Percentiles rank a stretch among this genome's conserved stretches.
Evolutionary conservation across 2,797 vertebrate genomes (phyloP).

Genomic region (Enteromius paludinosus): DNA sequence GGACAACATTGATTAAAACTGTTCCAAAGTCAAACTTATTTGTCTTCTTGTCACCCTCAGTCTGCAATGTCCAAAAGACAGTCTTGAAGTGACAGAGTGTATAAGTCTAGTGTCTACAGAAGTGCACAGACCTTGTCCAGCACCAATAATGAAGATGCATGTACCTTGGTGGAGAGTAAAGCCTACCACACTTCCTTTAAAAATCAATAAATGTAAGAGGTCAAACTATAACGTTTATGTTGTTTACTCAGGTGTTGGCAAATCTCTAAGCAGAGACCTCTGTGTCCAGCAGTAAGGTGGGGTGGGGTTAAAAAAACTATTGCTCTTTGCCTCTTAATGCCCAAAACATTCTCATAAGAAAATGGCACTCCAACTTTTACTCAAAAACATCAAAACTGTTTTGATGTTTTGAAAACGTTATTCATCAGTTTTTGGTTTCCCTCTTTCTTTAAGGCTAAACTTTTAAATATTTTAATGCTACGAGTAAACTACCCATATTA

Average conservation of each 20-base stretch:
- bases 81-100: not conserved
- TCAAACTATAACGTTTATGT: not conserved
- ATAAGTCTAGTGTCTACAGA: not conserved
- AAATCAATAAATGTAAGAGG: not conserved
- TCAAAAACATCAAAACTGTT: not conserved
- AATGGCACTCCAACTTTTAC: not conserved
- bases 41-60: not conserved
- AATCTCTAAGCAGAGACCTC: not conserved
- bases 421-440: not conserved
- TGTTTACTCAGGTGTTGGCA: not conserved
- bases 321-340: not conserved
- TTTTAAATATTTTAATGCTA: not conserved
- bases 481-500: not conserved
- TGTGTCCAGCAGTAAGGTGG: not conserved
- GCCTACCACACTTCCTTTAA: not conserved
- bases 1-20: not conserved
- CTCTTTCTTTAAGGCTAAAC: not conserved
- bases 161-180: conserved; percentile 7
- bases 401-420: not conserved
- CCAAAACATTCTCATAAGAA: not conserved
- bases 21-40: not conserved
- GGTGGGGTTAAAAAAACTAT: not conserved
- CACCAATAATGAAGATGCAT: conserved; percentile 46
- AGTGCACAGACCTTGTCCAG: conserved; percentile 28
- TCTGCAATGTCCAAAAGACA: not conserved